Evolutionary conservation across 2,113 vertebrate species (phyloP), one percentile per base, ranked within the genome.

Genomic region (Rhea pennata): DNA sequence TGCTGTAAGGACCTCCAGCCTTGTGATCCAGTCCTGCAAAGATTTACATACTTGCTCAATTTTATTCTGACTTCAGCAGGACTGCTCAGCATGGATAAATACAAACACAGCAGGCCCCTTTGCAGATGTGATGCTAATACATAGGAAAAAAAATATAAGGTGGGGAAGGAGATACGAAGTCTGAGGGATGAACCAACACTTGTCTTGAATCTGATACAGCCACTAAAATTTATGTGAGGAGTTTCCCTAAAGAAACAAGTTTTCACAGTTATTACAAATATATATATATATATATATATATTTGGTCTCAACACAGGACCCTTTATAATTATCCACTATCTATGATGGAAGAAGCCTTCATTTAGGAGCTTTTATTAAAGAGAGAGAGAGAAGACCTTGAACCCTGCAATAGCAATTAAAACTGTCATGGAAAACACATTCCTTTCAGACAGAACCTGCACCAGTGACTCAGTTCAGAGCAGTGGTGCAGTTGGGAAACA

Each of bases 351-450:
- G 72, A 92, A 93, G 14, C 3, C 4, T 3, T 70, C 51, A 70
- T 73, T 79, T n/a, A 72, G 21, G 26, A 73, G 21, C 3, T 22
- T 8, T 61, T 24, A 79, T 87, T 75, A 22, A 54, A 84, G 62
- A 46, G 7, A 3, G 16, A 5, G 23, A 86, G 19, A 62, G 14
- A 87, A 75, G 22, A 26, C 10, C 10, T 67, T 81, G 64, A 27
- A 51, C 5, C 8, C 42, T 46, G n/a, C 0, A 3, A 65, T 2
- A 82, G 4, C 1, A 0, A 7, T 69, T 75, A 13, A 20, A 62
- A 65, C 8, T 42, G 5, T 5, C 12, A 39, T 70, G 39, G 13
- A 87, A 84, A 78, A 58, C 19, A 15, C 74, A 2, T 51, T 77
- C 3, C 29, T 6, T 50, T 71, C 51, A 24, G 61, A 39, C 17